Percentiles rank a stretch among this genome's conserved stretches.
Conservation (phyloP, 2,113 vertebrate genomes). For the Oreochromis niloticus region DNA sequence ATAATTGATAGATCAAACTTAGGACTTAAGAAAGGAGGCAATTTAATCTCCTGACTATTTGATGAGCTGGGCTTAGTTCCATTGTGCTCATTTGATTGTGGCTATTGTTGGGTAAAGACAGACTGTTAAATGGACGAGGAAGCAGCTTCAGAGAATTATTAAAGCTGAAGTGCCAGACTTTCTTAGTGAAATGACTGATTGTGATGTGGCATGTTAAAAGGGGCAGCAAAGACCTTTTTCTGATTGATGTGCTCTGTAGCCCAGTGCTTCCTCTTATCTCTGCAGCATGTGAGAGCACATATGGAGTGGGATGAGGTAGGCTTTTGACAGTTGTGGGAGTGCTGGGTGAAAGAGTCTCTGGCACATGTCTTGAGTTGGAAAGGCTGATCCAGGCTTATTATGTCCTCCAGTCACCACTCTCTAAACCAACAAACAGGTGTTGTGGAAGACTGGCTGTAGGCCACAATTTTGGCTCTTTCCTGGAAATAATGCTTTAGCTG, state of each 20-base stretch:
- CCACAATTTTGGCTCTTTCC: slow-evolving; percentile 40
- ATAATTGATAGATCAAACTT: slow-evolving; percentile 71
- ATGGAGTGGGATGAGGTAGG: slow-evolving; percentile 19
- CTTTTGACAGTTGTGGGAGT: slow-evolving; percentile 40
- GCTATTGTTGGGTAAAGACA: slow-evolving; percentile 24
- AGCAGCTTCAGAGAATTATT: slow-evolving; percentile 1
- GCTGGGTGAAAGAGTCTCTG: slow-evolving; percentile 42
- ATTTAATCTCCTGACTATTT: slow-evolving; percentile 72
- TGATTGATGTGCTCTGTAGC: neutral
- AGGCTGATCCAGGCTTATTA: slow-evolving; percentile 29
- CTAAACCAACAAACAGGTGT: slow-evolving; percentile 53
- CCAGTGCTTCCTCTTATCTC: neutral
- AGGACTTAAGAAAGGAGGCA: slow-evolving; percentile 65
- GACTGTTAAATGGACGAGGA: slow-evolving; percentile 20
- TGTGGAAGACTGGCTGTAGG: slow-evolving; percentile 19
- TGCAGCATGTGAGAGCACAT: neutral
- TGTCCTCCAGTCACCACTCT: slow-evolving; percentile 51
- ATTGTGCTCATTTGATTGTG: slow-evolving; percentile 40
- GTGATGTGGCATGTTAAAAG: neutral
- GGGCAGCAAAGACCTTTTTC: neutral
- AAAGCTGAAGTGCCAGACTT: slow-evolving; percentile 9
- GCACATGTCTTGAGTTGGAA: slow-evolving; percentile 40
- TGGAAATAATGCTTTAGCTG: slow-evolving; percentile 52
- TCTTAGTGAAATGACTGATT: neutral
- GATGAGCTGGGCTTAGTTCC: slow-evolving; percentile 60